Evolutionary conservation across 2,888 invertebrate species (phyloP).

Genomic region (Metopia argyrocephala): DNA sequence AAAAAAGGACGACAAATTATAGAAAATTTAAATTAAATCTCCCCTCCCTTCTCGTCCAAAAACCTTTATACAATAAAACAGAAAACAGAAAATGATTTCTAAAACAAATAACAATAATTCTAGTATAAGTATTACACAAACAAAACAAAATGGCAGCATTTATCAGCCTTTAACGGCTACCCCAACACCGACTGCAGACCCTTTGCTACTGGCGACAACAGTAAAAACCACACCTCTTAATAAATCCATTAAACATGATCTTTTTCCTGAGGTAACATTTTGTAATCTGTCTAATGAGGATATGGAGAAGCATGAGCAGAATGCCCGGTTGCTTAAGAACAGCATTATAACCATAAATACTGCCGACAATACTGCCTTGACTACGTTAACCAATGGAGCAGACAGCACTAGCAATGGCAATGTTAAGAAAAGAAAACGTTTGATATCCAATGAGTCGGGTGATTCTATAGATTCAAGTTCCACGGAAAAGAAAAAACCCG

Average conservation of each 20-base stretch:
- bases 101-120: slow-evolving; percentile 39
- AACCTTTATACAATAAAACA: neutral
- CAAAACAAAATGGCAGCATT: slow-evolving; percentile 67
- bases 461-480: slow-evolving; percentile 77
- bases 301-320: slow-evolving; percentile 64
- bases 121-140: slow-evolving; percentile 36
- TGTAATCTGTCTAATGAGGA: slow-evolving; percentile 75
- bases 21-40: neutral
- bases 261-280: slow-evolving; percentile 78
- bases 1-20: neutral
- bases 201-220: slow-evolving; percentile 62
- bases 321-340: slow-evolving; percentile 66
- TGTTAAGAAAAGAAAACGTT: slow-evolving; percentile 73
- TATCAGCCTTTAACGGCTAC: slow-evolving; percentile 65
- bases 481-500: slow-evolving; percentile 76
- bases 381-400: slow-evolving; percentile 49
- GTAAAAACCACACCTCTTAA: slow-evolving; percentile 71
- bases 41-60: neutral
- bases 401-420: slow-evolving; percentile 48
- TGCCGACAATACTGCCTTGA: slow-evolving; percentile 54
- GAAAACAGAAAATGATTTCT: slow-evolving; percentile 51
- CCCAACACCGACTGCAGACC: slow-evolving; percentile 28
- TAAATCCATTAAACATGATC: slow-evolving; percentile 74
- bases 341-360: slow-evolving; percentile 71
- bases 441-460: slow-evolving; percentile 76